phyloP scores from a whole-genome alignment of 2,797 vertebrate genomes.

The Nasua narica region DNA sequence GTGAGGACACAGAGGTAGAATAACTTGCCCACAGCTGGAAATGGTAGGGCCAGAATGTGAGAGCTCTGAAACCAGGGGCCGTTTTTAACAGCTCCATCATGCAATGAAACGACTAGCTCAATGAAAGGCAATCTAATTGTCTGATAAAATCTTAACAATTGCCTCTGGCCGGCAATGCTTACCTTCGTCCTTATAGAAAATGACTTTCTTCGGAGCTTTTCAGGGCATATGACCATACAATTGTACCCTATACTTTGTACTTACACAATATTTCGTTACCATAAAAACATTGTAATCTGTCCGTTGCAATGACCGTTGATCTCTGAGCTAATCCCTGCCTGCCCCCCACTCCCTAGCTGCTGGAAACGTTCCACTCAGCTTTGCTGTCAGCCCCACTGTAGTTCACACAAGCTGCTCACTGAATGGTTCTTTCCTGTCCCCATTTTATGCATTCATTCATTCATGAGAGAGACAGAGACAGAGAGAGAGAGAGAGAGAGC shows the following conservation, averaged over 20 bases:
- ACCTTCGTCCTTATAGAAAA: not conserved
- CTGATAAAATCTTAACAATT: not conserved
- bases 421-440: not conserved
- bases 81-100: not conserved
- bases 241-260: not conserved
- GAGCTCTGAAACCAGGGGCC: not conserved
- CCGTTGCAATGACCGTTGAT: not conserved
- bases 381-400: not conserved
- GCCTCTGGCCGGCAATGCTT: not conserved
- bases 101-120: not conserved
- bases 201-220: not conserved
- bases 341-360: fast-evolving
- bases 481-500: no score
- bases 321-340: not conserved
- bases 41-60: not conserved
- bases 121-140: not conserved
- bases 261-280: not conserved
- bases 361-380: not conserved
- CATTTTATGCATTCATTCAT: not conserved
- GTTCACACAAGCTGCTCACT: not conserved
- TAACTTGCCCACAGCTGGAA: not conserved
- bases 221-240: not conserved
- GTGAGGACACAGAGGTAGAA: no score
- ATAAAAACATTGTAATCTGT: not conserved
- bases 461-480: not conserved